A percentile compares a stretch with the other conserved stretches of the same genome.
Evolutionary conservation across 2,797 vertebrate species (phyloP).

Genomic region (Sebastes minor): DNA sequence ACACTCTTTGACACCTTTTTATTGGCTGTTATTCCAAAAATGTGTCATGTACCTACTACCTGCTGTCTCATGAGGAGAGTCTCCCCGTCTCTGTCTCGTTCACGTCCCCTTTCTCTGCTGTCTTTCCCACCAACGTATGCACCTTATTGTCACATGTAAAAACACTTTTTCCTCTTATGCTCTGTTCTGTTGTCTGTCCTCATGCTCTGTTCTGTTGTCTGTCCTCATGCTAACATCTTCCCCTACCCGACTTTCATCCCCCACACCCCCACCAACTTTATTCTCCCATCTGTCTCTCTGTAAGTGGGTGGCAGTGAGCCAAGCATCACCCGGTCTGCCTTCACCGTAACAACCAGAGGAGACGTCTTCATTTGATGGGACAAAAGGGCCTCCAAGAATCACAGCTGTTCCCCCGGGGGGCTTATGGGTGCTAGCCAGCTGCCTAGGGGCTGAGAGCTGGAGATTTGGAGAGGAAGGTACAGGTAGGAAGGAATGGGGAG

Average conservation of each 20-base stretch:
- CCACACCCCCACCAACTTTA: constrained; percentile 1
- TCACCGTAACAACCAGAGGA: constrained; percentile 56
- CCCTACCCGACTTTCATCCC: neutral
- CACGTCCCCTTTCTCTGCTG: constrained; percentile 5
- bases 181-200: neutral
- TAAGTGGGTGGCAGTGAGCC: constrained; percentile 45
- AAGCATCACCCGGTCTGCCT: constrained; percentile 19
- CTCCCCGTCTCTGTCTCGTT: constrained; percentile 15
- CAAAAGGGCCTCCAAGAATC: constrained; percentile 48
- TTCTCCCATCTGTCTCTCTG: constrained; percentile 52
- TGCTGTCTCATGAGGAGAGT: constrained; percentile 51
- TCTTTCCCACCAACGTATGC: constrained; percentile 7
- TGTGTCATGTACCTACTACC: constrained; percentile 64
- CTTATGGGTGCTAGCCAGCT: constrained; percentile 16
- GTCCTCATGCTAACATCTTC: constrained; percentile 1
- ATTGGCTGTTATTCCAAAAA: constrained; percentile 67
- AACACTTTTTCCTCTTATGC: neutral
- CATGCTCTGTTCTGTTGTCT: neutral
- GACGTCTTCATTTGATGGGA: constrained; percentile 66
- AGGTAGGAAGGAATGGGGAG: constrained; percentile 5
- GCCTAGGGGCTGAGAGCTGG: neutral
- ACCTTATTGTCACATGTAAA: constrained; percentile 5
- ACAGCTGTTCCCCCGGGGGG: constrained; percentile 12
- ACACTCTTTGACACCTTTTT: constrained; percentile 64
- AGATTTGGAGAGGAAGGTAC: neutral